phyloP scores from a whole-genome alignment of 2,797 vertebrate genomes.

The Lagocephalus sceleratus region DNA sequence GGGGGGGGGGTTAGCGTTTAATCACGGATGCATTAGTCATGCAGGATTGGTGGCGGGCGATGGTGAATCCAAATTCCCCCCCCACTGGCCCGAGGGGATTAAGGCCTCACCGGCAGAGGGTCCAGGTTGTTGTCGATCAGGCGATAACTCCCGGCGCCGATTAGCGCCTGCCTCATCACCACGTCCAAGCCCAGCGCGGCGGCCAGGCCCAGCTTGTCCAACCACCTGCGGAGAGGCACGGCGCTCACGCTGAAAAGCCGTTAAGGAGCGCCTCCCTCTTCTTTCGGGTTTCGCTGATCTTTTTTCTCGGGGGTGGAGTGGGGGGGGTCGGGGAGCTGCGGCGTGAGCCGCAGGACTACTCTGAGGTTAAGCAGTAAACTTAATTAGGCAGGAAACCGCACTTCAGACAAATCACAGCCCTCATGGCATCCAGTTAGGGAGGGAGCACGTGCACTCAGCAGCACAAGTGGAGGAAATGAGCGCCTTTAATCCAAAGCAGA shows the following conservation, averaged over 20 bases:
- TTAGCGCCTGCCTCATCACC: conserved; percentile 91
- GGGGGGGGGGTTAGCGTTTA: no score
- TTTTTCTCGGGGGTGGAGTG: no score
- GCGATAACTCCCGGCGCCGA: conserved; percentile 89
- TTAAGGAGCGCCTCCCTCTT: no score
- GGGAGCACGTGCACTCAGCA: neutral
- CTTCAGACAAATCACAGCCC: neutral
- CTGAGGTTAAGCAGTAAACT: conserved; percentile 14
- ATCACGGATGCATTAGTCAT: no score
- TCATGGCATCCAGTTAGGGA: neutral
- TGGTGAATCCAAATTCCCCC: no score
- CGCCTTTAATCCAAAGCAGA: no score
- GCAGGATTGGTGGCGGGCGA: no score
- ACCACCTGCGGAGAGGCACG: conserved; percentile 81
- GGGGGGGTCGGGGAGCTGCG: no score
- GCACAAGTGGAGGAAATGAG: neutral
- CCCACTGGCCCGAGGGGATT: no score
- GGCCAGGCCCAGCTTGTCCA: conserved; percentile 90
- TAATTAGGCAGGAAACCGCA: neutral
- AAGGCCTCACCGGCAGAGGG: conserved; percentile 85
- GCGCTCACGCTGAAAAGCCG: neutral
- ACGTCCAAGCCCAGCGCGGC: conserved; percentile 86
- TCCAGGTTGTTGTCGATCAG: conserved; percentile 86
- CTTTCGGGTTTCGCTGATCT: no score
- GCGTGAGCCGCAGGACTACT: neutral